Conservation (phyloP, 2,888 invertebrate species). For the Cactoblastis cactorum region DNA sequence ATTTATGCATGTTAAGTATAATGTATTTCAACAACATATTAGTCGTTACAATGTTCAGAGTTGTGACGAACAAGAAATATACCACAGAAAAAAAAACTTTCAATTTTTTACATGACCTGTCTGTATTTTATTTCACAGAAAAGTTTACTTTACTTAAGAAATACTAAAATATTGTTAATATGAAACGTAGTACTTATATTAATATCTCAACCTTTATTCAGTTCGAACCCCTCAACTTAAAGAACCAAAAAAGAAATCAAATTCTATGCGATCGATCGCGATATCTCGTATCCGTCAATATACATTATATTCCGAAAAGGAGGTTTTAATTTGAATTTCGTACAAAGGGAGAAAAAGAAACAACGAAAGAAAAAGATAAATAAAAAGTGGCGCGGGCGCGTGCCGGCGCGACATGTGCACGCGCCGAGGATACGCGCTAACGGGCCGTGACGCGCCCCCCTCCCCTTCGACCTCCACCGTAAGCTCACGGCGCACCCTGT, state of each 20-base stretch:
- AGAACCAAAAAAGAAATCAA: conserved; percentile 10
- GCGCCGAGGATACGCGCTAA: conserved; percentile 65
- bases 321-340: conserved; percentile 51
- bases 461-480: conserved; percentile 28
- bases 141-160: no score
- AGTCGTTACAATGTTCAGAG: no score
- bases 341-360: conserved; percentile 72
- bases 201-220: background rate
- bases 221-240: background rate
- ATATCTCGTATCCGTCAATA: conserved; percentile 42
- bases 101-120: no score
- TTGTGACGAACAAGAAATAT: no score
- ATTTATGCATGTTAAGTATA: no score
- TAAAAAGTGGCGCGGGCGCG: conserved; percentile 72
- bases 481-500: conserved; percentile 25
- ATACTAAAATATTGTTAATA: no score
- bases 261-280: conserved; percentile 18
- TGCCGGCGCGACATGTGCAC: conserved; percentile 77
- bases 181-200: no score
- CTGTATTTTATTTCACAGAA: no score
- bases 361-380: conserved; percentile 56
- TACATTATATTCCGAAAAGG: conserved; percentile 38
- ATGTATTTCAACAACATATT: no score
- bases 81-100: no score
- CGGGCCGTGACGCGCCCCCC: conserved; percentile 60